Evolutionary conservation across 1,140 invertebrate genomes (phyloP).

Genomic region (Chlorops oryzae): DNA sequence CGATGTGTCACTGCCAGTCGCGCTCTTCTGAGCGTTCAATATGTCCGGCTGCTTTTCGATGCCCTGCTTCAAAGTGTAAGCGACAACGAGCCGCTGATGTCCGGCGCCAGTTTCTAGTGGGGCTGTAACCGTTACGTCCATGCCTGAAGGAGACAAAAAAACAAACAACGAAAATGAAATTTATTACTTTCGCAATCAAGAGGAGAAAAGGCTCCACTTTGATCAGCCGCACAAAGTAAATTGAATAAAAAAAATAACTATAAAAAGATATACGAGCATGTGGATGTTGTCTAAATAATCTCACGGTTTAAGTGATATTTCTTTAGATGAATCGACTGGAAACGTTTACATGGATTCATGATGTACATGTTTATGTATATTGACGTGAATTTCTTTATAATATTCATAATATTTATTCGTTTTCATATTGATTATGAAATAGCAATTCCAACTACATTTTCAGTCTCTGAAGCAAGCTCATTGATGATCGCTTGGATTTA

Average conservation of each 20-base stretch:
- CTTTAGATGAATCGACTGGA: too few relatives aligned
- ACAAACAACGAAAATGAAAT: constrained; percentile 8
- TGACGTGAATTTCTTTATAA: too few relatives aligned
- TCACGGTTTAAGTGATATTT: too few relatives aligned
- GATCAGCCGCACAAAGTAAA: too few relatives aligned
- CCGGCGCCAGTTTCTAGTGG: constrained; percentile 55
- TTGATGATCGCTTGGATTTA: too few relatives aligned
- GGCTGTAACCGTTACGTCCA: constrained; percentile 48
- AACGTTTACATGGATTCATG: too few relatives aligned
- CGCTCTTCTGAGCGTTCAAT: constrained; percentile 48
- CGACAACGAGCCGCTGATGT: constrained; percentile 55
- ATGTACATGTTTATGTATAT: too few relatives aligned
- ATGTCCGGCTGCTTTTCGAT: constrained; percentile 50
- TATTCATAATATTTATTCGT: too few relatives aligned
- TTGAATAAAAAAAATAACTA: not conserved
- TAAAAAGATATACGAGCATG: not conserved
- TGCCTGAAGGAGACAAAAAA: constrained; percentile 27
- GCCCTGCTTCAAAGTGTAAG: constrained; percentile 54
- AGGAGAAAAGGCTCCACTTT: not conserved
- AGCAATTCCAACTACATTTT: too few relatives aligned
- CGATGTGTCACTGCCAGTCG: constrained; percentile 41
- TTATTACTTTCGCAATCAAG: constrained; percentile 6
- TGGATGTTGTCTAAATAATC: too few relatives aligned
- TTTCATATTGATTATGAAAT: too few relatives aligned
- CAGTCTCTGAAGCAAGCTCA: too few relatives aligned